Conservation (phyloP, 2,113 vertebrate species). For the Origma solitaria region DNA sequence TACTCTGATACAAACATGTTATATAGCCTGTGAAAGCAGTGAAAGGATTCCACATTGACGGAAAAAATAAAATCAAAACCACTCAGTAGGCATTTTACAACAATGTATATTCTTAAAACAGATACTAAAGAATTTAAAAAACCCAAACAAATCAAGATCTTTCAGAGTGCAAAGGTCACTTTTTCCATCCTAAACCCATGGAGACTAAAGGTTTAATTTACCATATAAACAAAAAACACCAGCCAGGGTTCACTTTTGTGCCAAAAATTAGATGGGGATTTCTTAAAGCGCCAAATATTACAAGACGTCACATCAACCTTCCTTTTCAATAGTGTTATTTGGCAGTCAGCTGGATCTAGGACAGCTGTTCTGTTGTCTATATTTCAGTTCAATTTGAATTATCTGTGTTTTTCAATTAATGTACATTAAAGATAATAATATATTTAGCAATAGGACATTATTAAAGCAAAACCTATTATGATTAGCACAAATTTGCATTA, state of each 20-base stretch:
- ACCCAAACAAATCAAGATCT: not conserved
- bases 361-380: fast-evolving
- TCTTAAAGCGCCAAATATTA: not conserved
- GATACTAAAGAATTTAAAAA: not conserved
- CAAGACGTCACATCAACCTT: not conserved
- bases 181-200: not conserved
- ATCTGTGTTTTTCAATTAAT: not conserved
- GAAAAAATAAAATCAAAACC: not conserved
- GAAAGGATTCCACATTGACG: not conserved
- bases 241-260: not conserved
- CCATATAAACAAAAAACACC: not conserved
- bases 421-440: not conserved
- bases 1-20: not conserved
- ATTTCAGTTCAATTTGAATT: not conserved
- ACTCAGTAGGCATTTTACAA: not conserved
- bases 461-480: not conserved
- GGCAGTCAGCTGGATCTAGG: not conserved
- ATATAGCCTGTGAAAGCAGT: not conserved
- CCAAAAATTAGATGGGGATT: not conserved
- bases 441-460: not conserved
- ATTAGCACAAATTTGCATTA: not conserved
- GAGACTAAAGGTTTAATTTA: not conserved
- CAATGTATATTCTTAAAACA: not conserved
- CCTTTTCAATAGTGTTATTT: not conserved
- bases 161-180: not conserved